These are phyloP conservation scores for Catamblyrhynchus diadema DNA, from an alignment of 2,797 vertebrate genomes.

Conservation along the genomic window DNA sequence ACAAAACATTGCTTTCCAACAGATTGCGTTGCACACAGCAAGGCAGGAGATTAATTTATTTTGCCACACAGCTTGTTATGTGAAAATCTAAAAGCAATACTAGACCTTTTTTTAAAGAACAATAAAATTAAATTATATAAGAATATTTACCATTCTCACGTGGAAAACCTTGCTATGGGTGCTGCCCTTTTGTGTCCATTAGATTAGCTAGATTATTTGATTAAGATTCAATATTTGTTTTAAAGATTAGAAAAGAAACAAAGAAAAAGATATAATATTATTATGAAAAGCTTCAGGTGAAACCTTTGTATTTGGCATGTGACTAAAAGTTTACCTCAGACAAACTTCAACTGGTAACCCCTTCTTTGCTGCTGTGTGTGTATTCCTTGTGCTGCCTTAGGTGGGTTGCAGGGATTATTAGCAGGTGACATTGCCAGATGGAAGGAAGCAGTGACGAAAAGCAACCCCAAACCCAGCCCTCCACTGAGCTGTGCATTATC, in stretches of 20 bases:
- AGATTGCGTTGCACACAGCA: neutral
- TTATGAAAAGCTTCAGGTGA: neutral
- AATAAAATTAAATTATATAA: neutral
- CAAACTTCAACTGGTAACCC: neutral
- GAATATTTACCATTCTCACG: neutral
- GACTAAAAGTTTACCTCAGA: neutral
- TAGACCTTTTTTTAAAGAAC: neutral
- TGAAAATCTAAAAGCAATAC: neutral
- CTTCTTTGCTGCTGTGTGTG: neutral
- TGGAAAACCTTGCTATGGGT: neutral
- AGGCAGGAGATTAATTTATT: neutral
- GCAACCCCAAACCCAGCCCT: neutral
- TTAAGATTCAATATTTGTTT: neutral
- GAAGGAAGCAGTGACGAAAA: neutral
- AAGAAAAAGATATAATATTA: neutral
- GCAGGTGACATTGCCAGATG: neutral
- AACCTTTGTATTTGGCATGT: neutral
- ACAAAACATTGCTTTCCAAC: neutral
- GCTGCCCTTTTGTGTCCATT: neutral
- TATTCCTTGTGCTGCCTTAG: accelerated
- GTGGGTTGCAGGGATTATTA: neutral
- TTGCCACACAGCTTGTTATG: neutral
- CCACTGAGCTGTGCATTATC: neutral
- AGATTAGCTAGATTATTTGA: neutral
- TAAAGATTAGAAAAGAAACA: neutral